phyloP scores from a whole-genome alignment of 2,113 vertebrate species.

The Ageneiosus marmoratus region DNA sequence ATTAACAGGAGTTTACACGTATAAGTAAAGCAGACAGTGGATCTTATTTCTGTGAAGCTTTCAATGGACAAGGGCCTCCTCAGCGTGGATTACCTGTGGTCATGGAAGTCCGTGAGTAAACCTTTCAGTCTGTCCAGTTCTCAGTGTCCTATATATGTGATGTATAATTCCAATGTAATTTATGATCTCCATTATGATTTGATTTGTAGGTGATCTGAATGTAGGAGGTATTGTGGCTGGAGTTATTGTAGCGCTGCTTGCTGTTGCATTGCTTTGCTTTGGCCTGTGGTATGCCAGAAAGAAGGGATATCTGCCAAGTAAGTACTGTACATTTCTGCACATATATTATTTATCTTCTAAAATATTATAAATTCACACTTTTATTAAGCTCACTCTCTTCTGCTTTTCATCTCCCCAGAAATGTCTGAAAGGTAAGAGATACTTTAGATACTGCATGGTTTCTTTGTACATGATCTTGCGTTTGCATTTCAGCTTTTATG shows the following conservation, averaged over 20 bases:
- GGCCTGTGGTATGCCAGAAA: conserved; percentile 80
- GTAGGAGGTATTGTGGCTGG: conserved; percentile 74
- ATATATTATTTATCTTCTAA: background rate
- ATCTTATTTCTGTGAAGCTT: conserved; percentile 67
- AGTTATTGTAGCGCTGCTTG: conserved; percentile 69
- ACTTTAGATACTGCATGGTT: background rate
- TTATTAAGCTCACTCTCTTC: conserved; percentile 1
- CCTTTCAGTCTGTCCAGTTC: background rate
- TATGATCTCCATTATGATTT: background rate
- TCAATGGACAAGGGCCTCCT: conserved; percentile 62
- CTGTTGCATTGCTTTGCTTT: conserved; percentile 62
- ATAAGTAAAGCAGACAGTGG: conserved; percentile 54
- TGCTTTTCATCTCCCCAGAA: conserved; percentile 53
- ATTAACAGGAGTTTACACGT: conserved; percentile 60
- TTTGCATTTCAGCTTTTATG: background rate
- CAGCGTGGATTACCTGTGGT: conserved; percentile 51
- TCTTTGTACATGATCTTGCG: background rate
- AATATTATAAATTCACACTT: background rate
- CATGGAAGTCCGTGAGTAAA: conserved; percentile 74
- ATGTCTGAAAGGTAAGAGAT: conserved; percentile 66
- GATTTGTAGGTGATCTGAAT: conserved; percentile 69
- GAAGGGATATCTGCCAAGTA: conserved; percentile 85
- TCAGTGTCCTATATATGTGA: background rate
- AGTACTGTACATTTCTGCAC: conserved; percentile 54
- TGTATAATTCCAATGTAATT: background rate